A percentile compares a stretch with the other conserved stretches of the same genome.
phyloP scores from a whole-genome alignment of 2,113 vertebrate species.

The Phylloscopus trochiloides region DNA sequence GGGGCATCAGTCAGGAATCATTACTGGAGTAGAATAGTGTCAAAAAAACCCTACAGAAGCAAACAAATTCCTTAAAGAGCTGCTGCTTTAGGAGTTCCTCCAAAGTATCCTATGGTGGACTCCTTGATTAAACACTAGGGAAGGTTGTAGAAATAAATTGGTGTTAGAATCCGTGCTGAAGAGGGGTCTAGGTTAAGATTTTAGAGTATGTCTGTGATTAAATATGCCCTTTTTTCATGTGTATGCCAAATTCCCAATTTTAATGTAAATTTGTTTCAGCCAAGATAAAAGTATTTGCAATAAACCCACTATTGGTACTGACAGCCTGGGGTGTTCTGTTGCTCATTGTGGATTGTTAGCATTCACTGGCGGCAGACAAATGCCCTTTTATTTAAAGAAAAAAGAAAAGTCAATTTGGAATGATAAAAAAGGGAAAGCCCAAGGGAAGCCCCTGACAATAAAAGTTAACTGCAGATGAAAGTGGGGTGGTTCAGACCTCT shows the following conservation, averaged over 20 bases:
- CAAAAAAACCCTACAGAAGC: background rate
- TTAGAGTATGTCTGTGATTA: background rate
- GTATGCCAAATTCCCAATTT: background rate
- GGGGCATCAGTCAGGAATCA: background rate
- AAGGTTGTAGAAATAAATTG: background rate
- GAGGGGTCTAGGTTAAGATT: background rate
- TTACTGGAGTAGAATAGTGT: background rate
- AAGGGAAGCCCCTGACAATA: slow-evolving; percentile 13
- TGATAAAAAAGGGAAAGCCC: slow-evolving; percentile 15
- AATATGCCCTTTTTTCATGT: background rate
- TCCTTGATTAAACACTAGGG: background rate
- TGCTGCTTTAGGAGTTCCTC: background rate
- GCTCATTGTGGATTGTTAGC: background rate
- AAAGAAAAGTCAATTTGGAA: slow-evolving; percentile 13
- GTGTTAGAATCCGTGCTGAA: background rate
- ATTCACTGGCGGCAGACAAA: background rate
- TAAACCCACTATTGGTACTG: background rate
- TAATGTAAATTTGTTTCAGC: background rate
- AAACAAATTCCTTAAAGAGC: background rate
- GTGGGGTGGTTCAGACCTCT: background rate
- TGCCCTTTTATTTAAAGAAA: background rate
- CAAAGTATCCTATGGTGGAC: background rate
- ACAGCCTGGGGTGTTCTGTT: background rate
- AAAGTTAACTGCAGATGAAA: slow-evolving; percentile 46
- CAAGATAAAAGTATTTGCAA: background rate